phyloP scores from a whole-genome alignment of 2,888 invertebrate species.

The Drosophila monieri region DNA sequence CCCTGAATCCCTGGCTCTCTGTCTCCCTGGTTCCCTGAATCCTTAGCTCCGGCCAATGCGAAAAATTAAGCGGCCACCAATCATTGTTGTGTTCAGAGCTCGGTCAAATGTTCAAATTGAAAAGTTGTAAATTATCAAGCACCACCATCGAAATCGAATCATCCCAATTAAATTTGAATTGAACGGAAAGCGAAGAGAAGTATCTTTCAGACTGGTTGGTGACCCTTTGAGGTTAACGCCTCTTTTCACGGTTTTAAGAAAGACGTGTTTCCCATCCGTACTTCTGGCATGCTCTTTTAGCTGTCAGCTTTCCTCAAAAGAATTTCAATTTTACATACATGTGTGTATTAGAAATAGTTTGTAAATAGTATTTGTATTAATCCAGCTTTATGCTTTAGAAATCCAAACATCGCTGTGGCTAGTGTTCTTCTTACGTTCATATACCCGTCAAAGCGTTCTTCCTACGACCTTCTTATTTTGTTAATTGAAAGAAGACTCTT shows the following conservation, averaged over 20 bases:
- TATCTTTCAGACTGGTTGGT: not conserved
- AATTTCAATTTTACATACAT: not conserved
- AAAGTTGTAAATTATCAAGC: slow-evolving; percentile 75
- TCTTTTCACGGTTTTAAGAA: not conserved
- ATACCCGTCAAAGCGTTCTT: not conserved
- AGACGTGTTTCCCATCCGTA: too few relatives aligned
- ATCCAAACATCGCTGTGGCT: too few relatives aligned
- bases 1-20: slow-evolving; percentile 16
- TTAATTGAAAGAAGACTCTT: slow-evolving; percentile 32
- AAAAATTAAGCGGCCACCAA: slow-evolving; percentile 82
- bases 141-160: slow-evolving; percentile 74
- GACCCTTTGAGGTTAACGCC: not conserved
- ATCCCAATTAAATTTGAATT: slow-evolving; percentile 84
- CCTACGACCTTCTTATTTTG: not conserved
- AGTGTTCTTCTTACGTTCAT: too few relatives aligned
- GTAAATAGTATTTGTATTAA: not conserved
- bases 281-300: too few relatives aligned
- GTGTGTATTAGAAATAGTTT: too few relatives aligned
- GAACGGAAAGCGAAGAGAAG: slow-evolving; percentile 53
- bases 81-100: slow-evolving; percentile 75
- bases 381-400: not conserved
- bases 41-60: slow-evolving; percentile 28
- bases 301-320: too few relatives aligned
- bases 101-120: slow-evolving; percentile 72
- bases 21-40: not conserved